These are phyloP conservation scores for Cliona cf. orientalis DNA, from an alignment of 37 sponge, comb jelly and placozoan genomes.

Conservation along the genomic window DNA sequence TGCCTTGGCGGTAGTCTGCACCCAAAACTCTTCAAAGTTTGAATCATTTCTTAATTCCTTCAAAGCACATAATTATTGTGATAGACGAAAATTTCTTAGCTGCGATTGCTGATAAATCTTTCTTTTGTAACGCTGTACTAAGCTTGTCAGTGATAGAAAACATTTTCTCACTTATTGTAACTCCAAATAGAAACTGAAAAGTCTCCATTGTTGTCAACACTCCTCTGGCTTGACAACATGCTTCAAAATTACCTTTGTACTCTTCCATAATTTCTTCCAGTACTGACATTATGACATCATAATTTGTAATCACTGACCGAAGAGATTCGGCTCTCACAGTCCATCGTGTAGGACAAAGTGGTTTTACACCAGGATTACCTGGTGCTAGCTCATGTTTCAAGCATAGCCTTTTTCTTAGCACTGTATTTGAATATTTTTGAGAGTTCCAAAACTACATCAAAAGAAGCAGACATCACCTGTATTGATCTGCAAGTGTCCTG, in stretches of 20 bases:
- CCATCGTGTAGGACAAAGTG: conserved; percentile 12
- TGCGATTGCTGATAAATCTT: not conserved
- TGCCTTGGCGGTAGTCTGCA: not conserved
- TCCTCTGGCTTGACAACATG: not conserved
- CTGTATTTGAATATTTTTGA: conserved; percentile 12
- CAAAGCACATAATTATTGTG: not conserved
- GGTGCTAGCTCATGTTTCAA: not conserved
- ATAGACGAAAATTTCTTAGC: not conserved
- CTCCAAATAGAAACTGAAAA: not conserved
- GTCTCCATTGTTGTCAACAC: not conserved
- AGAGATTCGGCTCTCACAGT: conserved; percentile 10
- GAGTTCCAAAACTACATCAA: conserved; percentile 6
- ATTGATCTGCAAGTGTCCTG: too few relatives aligned
- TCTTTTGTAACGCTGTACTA: not conserved
- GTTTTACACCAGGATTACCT: conserved; percentile 4
- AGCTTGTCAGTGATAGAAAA: not conserved
- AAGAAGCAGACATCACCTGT: conserved; percentile 11
- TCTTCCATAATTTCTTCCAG: conserved; percentile 12
- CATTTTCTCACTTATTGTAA: too few relatives aligned
- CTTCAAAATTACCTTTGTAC: conserved; percentile 15
- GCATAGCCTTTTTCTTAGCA: conserved; percentile 7
- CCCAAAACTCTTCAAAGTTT: not conserved
- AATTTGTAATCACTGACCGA: conserved; percentile 1
- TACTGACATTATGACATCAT: not conserved
- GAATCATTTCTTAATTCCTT: not conserved